phyloP scores from a whole-genome alignment of 2,113 vertebrate genomes.

The Leptobrachium ailaonicum region DNA sequence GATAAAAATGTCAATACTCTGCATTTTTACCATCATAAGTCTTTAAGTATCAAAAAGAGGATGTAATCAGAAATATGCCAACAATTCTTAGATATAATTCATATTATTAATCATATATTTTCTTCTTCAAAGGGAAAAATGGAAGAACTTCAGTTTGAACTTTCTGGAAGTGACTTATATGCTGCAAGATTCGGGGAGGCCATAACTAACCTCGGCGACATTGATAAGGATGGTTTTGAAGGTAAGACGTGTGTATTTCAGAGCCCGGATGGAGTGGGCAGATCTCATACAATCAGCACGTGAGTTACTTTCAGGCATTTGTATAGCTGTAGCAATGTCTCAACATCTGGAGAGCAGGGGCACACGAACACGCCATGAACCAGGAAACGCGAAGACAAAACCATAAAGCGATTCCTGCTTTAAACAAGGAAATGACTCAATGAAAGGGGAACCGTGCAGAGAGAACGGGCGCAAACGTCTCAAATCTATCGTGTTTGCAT shows the following conservation, averaged over 20 bases:
- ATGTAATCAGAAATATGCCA: no score
- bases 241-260: slow-evolving; percentile 64
- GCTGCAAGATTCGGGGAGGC: slow-evolving; percentile 90
- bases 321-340: no score
- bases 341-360: background rate
- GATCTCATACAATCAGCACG: no score
- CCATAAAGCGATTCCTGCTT: background rate
- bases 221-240: slow-evolving; percentile 90
- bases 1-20: no score
- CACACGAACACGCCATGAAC: background rate
- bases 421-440: slow-evolving; percentile 4
- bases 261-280: background rate
- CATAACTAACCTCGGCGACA: slow-evolving; percentile 87
- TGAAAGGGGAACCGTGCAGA: background rate
- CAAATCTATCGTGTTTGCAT: background rate
- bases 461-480: background rate
- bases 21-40: no score
- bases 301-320: no score
- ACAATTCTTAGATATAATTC: no score
- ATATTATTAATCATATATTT: no score
- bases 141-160: slow-evolving; percentile 73
- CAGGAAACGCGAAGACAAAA: background rate
- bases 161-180: slow-evolving; percentile 79
- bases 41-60: no score
- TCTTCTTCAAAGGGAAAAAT: slow-evolving; percentile 71